These are phyloP conservation scores for Cottoperca gobio DNA, from an alignment of 2,797 vertebrate genomes.

Conservation along the genomic window DNA sequence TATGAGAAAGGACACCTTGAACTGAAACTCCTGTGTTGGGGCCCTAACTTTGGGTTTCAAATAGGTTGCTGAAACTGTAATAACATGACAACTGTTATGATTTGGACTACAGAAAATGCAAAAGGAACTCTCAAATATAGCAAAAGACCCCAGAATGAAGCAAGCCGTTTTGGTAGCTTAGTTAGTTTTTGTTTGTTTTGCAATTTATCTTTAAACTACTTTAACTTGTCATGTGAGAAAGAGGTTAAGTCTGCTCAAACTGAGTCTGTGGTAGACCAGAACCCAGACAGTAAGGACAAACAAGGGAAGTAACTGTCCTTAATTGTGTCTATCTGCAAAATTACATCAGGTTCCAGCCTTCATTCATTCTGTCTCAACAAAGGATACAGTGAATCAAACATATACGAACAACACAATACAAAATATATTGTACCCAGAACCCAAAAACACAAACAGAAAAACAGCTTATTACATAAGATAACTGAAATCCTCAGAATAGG, in stretches of 20 bases:
- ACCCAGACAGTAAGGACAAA: conserved; percentile 57
- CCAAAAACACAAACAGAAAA: background rate
- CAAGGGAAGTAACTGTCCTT: conserved; percentile 65
- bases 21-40: conserved; percentile 68
- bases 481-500: background rate
- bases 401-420: background rate
- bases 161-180: conserved; percentile 10
- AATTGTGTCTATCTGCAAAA: conserved; percentile 56
- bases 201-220: conserved; percentile 10
- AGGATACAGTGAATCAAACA: background rate
- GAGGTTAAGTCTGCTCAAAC: conserved; percentile 37
- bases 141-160: background rate
- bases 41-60: conserved; percentile 7
- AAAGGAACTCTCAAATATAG: conserved; percentile 3
- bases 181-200: background rate
- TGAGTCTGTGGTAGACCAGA: conserved; percentile 69
- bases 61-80: conserved; percentile 23
- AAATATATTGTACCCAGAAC: background rate
- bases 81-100: background rate
- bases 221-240: conserved; percentile 61
- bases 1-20: conserved; percentile 74
- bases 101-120: conserved; percentile 42
- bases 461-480: background rate
- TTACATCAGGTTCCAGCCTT: conserved; percentile 23
- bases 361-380: conserved; percentile 22